Percentiles rank a stretch among this genome's conserved stretches.
phyloP scores from a whole-genome alignment of 2,888 invertebrate species.

The Lamellibrachia satsuma region DNA sequence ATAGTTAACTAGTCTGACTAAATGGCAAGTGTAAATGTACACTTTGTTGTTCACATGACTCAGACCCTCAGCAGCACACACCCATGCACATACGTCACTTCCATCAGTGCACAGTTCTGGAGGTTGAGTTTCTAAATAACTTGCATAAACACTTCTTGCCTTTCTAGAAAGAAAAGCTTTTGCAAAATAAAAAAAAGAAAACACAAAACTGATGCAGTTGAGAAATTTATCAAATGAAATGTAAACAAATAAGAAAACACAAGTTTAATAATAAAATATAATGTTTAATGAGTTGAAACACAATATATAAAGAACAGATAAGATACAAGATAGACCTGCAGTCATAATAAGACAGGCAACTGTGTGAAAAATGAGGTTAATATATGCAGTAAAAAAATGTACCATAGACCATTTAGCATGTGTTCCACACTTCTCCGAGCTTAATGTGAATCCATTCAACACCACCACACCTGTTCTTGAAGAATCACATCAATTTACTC shows the following conservation, averaged over 20 bases:
- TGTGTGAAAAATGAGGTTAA: not conserved
- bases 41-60: too few species aligned
- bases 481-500: not conserved
- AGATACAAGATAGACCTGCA: not conserved
- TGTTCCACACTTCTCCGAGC: not conserved
- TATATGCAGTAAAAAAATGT: not conserved
- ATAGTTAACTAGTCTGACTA: too few species aligned
- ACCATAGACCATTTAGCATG: not conserved
- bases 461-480: not conserved
- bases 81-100: too few species aligned
- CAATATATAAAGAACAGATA: not conserved
- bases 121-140: too few species aligned
- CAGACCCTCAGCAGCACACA: too few species aligned
- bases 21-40: too few species aligned
- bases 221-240: not conserved
- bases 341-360: not conserved
- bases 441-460: not conserved
- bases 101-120: too few species aligned
- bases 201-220: not conserved
- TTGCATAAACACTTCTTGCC: too few species aligned
- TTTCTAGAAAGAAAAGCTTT: too few species aligned
- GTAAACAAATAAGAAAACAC: not conserved
- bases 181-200: not conserved
- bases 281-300: not conserved
- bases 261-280: slow-evolving; percentile 17